A percentile compares a stretch with the other conserved stretches of the same genome.
Conservation (phyloP, 2,888 invertebrate species). For the Alitta virens region DNA sequence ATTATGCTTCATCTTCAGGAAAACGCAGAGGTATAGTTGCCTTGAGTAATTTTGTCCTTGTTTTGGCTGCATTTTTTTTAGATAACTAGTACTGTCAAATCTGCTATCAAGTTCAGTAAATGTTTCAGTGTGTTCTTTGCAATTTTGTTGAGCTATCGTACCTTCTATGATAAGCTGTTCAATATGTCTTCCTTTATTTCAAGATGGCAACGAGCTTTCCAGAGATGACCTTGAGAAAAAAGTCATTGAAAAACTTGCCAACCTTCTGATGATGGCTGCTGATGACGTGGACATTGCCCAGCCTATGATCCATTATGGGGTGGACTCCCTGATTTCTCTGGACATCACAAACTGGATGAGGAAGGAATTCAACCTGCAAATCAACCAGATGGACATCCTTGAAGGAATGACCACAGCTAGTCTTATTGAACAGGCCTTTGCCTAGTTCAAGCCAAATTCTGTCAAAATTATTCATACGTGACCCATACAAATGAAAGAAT, state of each 20-base stretch:
- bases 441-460: too few relatives aligned
- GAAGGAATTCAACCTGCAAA: constrained; percentile 11
- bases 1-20: constrained; percentile 2
- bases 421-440: background rate
- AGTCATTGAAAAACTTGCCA: background rate
- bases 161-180: too few relatives aligned
- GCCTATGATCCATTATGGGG: constrained; percentile 7
- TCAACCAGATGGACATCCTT: constrained; percentile 12
- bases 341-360: constrained; percentile 12
- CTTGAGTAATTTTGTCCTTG: too few relatives aligned
- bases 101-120: too few relatives aligned
- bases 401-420: constrained; percentile 7
- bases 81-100: too few relatives aligned
- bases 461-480: too few relatives aligned
- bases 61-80: too few relatives aligned
- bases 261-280: constrained; percentile 7
- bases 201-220: background rate
- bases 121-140: too few relatives aligned
- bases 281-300: constrained; percentile 4
- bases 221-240: constrained; percentile 3
- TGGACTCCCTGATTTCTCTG: constrained; percentile 11
- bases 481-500: too few relatives aligned
- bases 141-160: too few relatives aligned
- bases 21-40: background rate
- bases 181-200: background rate